Evolutionary conservation across 1,140 invertebrate genomes (phyloP).

Genomic region (Sipha flava): DNA sequence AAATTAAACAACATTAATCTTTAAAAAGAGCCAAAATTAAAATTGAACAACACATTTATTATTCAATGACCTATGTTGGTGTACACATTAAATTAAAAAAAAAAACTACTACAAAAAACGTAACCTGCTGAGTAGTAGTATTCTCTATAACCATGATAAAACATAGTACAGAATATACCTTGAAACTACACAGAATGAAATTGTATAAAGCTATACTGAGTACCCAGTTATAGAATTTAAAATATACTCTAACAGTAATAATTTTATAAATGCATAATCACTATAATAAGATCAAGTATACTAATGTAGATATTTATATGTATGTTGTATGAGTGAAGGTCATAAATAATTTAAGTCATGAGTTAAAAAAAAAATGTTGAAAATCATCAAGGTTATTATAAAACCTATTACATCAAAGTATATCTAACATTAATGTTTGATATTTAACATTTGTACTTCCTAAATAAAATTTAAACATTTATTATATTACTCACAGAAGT

Average conservation of each 20-base stretch:
- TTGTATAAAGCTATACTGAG: neutral
- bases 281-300: neutral
- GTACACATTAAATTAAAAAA: too few species aligned
- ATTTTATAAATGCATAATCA: neutral
- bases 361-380: neutral
- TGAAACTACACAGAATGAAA: neutral
- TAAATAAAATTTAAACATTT: too few species aligned
- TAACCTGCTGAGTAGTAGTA: too few species aligned
- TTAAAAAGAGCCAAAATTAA: too few species aligned
- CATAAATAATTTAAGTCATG: neutral
- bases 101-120: neutral
- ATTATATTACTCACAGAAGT: too few species aligned
- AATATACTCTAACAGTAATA: neutral
- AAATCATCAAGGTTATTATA: neutral
- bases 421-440: too few species aligned
- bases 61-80: too few species aligned
- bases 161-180: neutral
- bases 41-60: too few species aligned
- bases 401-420: neutral
- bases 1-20: too few species aligned
- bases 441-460: too few species aligned
- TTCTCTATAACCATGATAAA: neutral
- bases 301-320: neutral
- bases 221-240: neutral
- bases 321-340: neutral